Evolutionary conservation across 2,888 invertebrate species (phyloP), one percentile per base, ranked within the genome.

Genomic region (Dicranocentrus wangi): DNA sequence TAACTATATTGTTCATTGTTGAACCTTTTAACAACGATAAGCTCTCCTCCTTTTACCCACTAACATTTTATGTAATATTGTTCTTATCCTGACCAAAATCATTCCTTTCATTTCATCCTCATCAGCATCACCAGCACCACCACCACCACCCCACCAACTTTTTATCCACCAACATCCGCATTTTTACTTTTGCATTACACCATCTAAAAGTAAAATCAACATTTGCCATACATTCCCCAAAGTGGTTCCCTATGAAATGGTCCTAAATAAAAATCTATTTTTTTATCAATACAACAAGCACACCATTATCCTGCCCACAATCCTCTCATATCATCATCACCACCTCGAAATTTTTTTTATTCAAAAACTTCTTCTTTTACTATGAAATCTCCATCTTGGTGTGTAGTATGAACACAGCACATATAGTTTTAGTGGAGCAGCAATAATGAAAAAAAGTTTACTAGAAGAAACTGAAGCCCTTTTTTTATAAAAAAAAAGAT

Each of bases 161-260:
- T n/a, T n/a, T n/a, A n/a, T 43, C 47, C 68, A 76, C 13, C 66
- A 76, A 58, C 66, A 76, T 76, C 76, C 76, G 68, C 68, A 42
- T 75, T 75, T 63, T 53, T 32, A 32, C 2, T 51, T 17, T 51
- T 51, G 51, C 51, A 19, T 19, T 47, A 43, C 66, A 32, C 3
- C 47, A 77, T 77, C 77, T 77, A 51, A 53, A 77, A 77, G 69
- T 77, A 70, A 69, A 77, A 77, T 77, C 77, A 69, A 61, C 75
- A 76, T 27, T 39, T 25, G 13, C 47, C 43, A 66, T 21, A 66
- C 23, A n/a, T 13, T 17, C n/a, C n/a, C 10, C 42, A 17, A 32
- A n/a, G 28, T 7, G 42, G 23, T n/a, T 43, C 21, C 66, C 66
- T 66, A 66, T 43, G 42, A 43, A 25, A 19, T 43, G 43, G 39